phyloP scores from a whole-genome alignment of 2,113 vertebrate species.

The Labrus mixtus region DNA sequence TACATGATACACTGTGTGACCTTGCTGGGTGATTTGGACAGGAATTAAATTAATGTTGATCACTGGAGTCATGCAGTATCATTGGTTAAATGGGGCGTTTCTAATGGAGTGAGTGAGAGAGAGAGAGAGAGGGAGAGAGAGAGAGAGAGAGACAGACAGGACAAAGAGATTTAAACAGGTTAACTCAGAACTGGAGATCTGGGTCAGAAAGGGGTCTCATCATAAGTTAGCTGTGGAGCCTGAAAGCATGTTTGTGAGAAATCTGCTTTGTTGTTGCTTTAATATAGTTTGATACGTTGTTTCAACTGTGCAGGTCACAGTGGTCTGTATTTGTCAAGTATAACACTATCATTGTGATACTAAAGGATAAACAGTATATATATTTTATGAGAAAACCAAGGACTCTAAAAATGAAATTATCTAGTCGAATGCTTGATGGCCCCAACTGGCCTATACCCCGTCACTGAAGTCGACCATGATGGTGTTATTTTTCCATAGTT shows the following conservation, averaged over 20 bases:
- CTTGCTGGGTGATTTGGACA: conserved; percentile 58
- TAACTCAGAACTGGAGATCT: conserved; percentile 30
- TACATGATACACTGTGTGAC: conserved; percentile 42
- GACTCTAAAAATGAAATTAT: background rate
- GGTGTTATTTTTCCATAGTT: too few species aligned
- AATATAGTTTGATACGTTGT: background rate
- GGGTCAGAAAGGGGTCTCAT: conserved; percentile 47
- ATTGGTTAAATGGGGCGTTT: conserved; percentile 42
- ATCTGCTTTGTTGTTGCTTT: background rate
- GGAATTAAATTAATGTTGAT: conserved; percentile 68
- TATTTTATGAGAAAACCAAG: background rate
- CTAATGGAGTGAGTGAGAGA: conserved; percentile 18
- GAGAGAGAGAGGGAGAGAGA: background rate
- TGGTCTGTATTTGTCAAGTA: background rate
- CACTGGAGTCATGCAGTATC: conserved; percentile 28
- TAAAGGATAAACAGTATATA: too few species aligned
- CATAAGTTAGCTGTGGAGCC: background rate
- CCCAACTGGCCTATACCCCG: too few species aligned
- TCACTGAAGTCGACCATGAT: too few species aligned
- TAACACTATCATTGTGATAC: background rate
- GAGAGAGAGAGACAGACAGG: background rate
- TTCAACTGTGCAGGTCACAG: background rate
- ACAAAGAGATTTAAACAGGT: conserved; percentile 23
- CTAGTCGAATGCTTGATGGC: too few species aligned
- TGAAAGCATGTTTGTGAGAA: background rate